Conservation (phyloP, 2,888 invertebrate species). For the Andricus quercusramuli region DNA sequence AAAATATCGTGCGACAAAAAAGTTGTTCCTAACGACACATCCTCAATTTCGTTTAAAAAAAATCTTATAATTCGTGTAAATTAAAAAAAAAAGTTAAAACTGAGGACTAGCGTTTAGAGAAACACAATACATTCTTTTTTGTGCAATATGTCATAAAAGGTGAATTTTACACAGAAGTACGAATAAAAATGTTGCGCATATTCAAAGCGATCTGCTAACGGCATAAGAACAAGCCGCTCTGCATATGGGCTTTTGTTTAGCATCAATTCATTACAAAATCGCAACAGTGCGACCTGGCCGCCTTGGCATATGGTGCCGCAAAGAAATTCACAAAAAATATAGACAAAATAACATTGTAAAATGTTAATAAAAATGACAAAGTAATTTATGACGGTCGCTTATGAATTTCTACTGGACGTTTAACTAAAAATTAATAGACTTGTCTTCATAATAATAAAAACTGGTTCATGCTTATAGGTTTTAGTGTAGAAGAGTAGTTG, state of each 20-base stretch:
- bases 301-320: conserved; percentile 59
- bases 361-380: conserved; percentile 5
- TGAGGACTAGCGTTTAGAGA: conserved; percentile 20
- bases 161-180: conserved; percentile 26
- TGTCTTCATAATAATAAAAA: conserved; percentile 14
- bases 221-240: conserved; percentile 57
- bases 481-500: not conserved
- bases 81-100: conserved; percentile 28
- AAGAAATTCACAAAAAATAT: not conserved
- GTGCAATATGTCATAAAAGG: conserved; percentile 10
- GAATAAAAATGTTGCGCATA: conserved; percentile 57
- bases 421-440: not conserved
- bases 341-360: conserved; percentile 10
- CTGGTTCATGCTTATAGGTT: conserved; percentile 10
- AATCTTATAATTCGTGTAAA: not conserved
- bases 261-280: conserved; percentile 63
- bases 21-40: not conserved
- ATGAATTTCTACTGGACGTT: not conserved
- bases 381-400: not conserved
- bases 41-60: conserved; percentile 3
- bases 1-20: conserved; percentile 15
- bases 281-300: conserved; percentile 59
- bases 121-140: not conserved
- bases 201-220: conserved; percentile 61
- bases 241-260: conserved; percentile 62